These are phyloP conservation scores for Ceratina calcarata DNA, from an alignment of 1,140 invertebrate species.

Conservation along the genomic window DNA sequence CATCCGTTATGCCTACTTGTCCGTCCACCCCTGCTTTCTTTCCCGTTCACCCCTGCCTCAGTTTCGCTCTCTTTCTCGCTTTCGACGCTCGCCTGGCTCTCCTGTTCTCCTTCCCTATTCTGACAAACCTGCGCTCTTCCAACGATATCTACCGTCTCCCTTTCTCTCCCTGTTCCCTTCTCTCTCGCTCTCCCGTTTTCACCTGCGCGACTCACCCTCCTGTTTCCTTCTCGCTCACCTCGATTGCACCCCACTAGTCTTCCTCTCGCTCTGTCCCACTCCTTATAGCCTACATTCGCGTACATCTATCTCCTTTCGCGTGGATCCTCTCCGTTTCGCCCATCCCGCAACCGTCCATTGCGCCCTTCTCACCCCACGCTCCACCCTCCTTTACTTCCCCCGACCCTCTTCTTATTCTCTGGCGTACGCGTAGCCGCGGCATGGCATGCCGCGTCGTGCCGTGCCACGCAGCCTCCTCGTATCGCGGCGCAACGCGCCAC, in stretches of 20 bases:
- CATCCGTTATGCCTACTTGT: slow-evolving; percentile 30
- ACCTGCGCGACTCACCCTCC: slow-evolving; percentile 7
- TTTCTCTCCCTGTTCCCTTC: background rate
- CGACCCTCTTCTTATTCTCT: background rate
- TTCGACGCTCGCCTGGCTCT: background rate
- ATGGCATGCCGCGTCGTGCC: slow-evolving; percentile 15
- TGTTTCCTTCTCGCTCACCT: slow-evolving; percentile 2
- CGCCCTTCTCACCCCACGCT: background rate
- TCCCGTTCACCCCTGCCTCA: slow-evolving; percentile 20
- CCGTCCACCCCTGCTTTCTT: slow-evolving; percentile 24
- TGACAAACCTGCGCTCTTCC: slow-evolving; percentile 39
- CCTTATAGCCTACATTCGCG: background rate
- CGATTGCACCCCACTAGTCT: slow-evolving; percentile 6
- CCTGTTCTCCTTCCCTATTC: slow-evolving; percentile 7
- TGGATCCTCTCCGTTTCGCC: slow-evolving; percentile 33
- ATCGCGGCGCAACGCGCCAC: background rate
- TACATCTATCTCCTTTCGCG: background rate
- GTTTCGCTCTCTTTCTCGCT: background rate
- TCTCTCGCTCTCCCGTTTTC: slow-evolving; percentile 10
- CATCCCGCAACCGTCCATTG: slow-evolving; percentile 25
- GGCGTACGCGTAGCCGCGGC: slow-evolving; percentile 17
- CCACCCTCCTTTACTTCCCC: slow-evolving; percentile 3
- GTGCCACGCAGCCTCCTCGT: slow-evolving; percentile 5
- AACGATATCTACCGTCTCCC: background rate
- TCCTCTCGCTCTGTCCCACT: background rate